Base-by-base conservation (phyloP, 2,113 vertebrate genomes). In the Chauna torquata region DNA sequence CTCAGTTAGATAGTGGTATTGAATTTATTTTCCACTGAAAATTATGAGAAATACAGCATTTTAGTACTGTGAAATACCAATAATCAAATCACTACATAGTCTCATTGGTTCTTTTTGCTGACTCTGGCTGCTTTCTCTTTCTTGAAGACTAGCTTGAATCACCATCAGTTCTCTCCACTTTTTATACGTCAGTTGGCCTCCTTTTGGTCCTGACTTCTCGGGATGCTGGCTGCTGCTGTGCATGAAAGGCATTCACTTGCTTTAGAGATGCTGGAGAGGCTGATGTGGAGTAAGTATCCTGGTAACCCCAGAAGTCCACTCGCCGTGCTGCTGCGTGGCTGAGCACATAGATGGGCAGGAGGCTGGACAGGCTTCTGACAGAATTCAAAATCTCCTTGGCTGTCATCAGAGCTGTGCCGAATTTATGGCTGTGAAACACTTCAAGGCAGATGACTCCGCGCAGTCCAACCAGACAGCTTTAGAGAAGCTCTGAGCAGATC, bases 71-170 rank as follows among this genome's bases (percentile, higher is more conserved):
- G 44, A 64, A 59, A 8, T 85, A 50, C 38, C 72, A 42, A 54
- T 77, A 49, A 84, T 62, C 36, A 23, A 40, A 49, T 61, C 18
- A 27, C 12, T 9, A 3, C 2, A 0, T 52, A 5, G 2, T 2
- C 20, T 58, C 12, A 10, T 79, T 40, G 23, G 7, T 45, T 76
- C n/a, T 70, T 70, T 58, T 79, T 61, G 62, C 38, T 47, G 45
- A n/a, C 49, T 85, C 76, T 27, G 22, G 38, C 24, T 1, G 2
- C 47, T 81, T 81, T 42, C 0, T 0, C 47, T 47, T 32, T 64
- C 36, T 57, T 2, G 5, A 84, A 38, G 59, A 61, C 11, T 7
- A 40, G 12, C 36, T 61, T 50, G 47, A 59, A 38, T 52, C 40
- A 15, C 30, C 49, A 9, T 20, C 32, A n/a, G n/a, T 27, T 88